A percentile compares a stretch with the other conserved stretches of the same genome.
These are phyloP conservation scores for Pocillopora verrucosa DNA, from an alignment of 64 coral and sea anemone genomes.

Conservation along the genomic window DNA sequence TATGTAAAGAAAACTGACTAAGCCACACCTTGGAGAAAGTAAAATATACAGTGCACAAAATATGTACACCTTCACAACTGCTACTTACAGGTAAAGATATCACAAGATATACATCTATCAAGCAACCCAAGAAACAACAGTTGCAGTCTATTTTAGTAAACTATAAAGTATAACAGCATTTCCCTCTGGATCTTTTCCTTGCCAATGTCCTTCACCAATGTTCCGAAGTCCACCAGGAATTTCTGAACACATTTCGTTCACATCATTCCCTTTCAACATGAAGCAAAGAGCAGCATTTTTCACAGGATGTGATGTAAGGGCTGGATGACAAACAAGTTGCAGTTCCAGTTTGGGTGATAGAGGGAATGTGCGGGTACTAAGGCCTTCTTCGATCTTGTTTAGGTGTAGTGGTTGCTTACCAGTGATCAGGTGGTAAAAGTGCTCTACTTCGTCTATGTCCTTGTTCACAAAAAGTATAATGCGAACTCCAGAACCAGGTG, in stretches of 20 bases:
- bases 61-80: background rate
- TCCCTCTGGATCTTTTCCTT: constrained; percentile 77
- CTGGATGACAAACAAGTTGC: constrained; percentile 77
- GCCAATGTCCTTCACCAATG: constrained; percentile 81
- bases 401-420: constrained; percentile 74
- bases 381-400: constrained; percentile 85
- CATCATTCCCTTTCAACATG: constrained; percentile 47
- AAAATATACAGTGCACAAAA: background rate
- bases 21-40: background rate
- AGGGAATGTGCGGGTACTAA: constrained; percentile 76
- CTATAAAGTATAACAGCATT: constrained; percentile 70
- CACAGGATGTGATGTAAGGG: constrained; percentile 46
- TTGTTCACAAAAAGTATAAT: constrained; percentile 81
- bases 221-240: constrained; percentile 82
- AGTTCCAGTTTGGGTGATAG: constrained; percentile 83
- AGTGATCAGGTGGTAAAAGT: constrained; percentile 83
- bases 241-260: constrained; percentile 80
- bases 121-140: background rate
- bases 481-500: constrained; percentile 77
- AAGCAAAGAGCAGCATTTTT: constrained; percentile 78
- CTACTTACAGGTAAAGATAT: background rate
- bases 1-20: too few species aligned
- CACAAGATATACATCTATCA: background rate
- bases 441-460: constrained; percentile 83
- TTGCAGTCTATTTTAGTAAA: constrained; percentile 48